A percentile compares a stretch with the other conserved stretches of the same genome.
Evolutionary conservation across 2,797 vertebrate genomes (phyloP).

Genomic region (Perodicticus potto): DNA sequence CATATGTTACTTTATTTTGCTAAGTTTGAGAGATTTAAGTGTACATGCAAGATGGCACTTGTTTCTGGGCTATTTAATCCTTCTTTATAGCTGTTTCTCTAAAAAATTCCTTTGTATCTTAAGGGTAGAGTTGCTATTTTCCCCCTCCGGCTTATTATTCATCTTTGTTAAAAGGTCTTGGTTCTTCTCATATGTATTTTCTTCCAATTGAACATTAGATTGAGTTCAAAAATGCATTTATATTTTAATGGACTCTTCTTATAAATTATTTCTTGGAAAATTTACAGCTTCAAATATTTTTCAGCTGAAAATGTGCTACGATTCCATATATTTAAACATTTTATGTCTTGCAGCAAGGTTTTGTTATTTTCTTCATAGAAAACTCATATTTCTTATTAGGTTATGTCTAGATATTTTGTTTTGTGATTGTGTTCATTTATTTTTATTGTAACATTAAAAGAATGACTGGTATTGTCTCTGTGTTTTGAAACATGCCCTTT

Average conservation of each 20-base stretch:
- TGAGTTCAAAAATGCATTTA: neutral
- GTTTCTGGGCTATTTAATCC: neutral
- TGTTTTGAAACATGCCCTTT: neutral
- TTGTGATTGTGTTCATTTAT: neutral
- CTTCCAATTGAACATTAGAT: neutral
- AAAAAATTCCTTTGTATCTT: neutral
- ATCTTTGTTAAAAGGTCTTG: neutral
- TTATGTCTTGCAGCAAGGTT: neutral
- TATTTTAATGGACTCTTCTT: constrained; percentile 31
- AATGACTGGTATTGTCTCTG: neutral
- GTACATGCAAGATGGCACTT: neutral
- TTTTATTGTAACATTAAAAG: neutral
- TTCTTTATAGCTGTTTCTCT: neutral
- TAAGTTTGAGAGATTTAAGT: neutral
- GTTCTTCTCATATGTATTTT: neutral
- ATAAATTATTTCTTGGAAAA: constrained; percentile 24
- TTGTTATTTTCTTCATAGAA: constrained; percentile 9
- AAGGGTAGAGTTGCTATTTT: neutral
- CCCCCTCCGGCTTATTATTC: neutral
- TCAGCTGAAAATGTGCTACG: neutral
- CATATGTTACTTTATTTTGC: neutral
- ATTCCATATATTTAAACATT: neutral
- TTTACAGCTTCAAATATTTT: constrained; percentile 1
- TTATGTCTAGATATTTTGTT: neutral
- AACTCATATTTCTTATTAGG: neutral